Conservation (phyloP, 2,797 vertebrate species). For the Limnodromus scolopaceus region DNA sequence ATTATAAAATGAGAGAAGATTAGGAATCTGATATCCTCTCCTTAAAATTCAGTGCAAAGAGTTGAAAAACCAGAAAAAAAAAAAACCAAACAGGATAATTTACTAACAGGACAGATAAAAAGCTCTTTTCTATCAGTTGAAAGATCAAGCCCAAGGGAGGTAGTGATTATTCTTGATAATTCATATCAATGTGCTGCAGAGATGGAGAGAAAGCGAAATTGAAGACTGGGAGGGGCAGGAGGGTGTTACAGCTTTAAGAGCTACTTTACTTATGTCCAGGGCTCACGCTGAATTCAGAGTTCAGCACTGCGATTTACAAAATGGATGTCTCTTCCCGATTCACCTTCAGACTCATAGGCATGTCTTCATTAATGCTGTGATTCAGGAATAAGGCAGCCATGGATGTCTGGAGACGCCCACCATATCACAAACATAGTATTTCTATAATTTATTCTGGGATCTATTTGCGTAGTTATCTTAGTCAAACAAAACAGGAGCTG, state of each 20-base stretch:
- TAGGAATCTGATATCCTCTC: neutral
- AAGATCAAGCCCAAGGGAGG: neutral
- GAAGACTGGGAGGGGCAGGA: neutral
- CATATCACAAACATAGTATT: neutral
- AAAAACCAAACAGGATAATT: neutral
- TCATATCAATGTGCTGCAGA: neutral
- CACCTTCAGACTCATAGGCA: neutral
- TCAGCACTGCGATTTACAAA: conserved; percentile 5
- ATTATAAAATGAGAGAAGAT: neutral
- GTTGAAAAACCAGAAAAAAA: neutral
- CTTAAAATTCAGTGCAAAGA: neutral
- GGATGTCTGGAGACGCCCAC: neutral
- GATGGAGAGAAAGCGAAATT: neutral
- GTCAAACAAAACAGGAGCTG: neutral
- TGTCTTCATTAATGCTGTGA: neutral
- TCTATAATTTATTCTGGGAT: neutral
- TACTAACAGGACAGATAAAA: neutral
- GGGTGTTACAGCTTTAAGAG: neutral
- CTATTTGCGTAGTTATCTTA: neutral
- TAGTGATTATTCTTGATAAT: neutral
- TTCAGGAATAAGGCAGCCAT: neutral
- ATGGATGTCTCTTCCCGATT: neutral
- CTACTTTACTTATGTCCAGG: neutral
- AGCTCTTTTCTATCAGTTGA: neutral
- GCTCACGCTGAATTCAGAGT: neutral